Evolutionary conservation across 2,797 vertebrate genomes (phyloP).

Genomic region (Lutjanus argentimaculatus): DNA sequence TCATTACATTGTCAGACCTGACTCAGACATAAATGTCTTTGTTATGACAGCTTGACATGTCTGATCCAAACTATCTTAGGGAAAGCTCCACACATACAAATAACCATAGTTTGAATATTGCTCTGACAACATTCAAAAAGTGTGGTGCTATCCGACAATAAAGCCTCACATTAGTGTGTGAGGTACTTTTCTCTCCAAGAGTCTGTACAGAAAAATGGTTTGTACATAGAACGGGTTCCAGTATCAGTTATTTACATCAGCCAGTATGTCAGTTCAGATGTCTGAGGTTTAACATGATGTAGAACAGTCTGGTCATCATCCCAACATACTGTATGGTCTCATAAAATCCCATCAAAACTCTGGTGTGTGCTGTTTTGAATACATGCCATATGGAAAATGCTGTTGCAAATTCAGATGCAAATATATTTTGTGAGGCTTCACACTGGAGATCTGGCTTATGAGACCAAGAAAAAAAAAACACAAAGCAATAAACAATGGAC

Average conservation of each 20-base stretch:
- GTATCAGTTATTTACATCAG: neutral
- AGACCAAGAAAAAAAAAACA: too few relatives aligned
- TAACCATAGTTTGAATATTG: slow-evolving; percentile 10
- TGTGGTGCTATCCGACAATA: neutral
- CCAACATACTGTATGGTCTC: too few relatives aligned
- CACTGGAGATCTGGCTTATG: neutral
- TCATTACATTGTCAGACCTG: too few relatives aligned
- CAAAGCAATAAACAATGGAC: neutral
- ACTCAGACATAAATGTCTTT: too few relatives aligned
- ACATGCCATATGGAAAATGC: neutral
- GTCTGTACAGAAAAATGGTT: neutral
- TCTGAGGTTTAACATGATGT: neutral
- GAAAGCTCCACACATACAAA: neutral
- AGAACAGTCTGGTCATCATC: neutral
- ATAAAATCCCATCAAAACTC: neutral
- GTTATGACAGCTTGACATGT: too few relatives aligned
- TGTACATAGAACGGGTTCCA: neutral
- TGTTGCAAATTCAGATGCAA: slow-evolving; percentile 18
- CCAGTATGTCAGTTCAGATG: neutral
- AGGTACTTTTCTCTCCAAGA: neutral
- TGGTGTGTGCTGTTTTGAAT: slow-evolving; percentile 4
- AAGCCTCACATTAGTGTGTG: neutral
- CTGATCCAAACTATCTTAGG: neutral
- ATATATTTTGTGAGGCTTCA: neutral
- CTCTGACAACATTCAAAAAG: neutral